These are phyloP conservation scores for Theristicus caerulescens DNA, from an alignment of 2,113 vertebrate species.

Conservation along the genomic window DNA sequence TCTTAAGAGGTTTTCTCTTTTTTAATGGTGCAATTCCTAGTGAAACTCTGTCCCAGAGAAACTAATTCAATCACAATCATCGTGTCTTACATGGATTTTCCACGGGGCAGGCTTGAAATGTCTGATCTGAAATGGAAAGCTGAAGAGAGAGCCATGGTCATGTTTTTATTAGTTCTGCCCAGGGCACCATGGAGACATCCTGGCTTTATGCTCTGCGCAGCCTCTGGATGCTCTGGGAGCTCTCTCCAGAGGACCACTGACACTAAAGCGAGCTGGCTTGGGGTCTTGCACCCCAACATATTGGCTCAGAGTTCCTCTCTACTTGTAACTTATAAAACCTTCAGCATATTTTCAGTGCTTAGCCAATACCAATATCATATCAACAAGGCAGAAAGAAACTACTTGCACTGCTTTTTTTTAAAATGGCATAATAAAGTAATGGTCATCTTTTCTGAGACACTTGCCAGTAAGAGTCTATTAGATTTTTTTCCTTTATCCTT, in stretches of 20 bases:
- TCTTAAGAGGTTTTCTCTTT: neutral
- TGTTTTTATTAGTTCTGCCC: neutral
- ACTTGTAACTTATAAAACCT: neutral
- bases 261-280: neutral
- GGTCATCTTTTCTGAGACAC: neutral
- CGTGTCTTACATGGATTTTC: neutral
- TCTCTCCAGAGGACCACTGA: neutral
- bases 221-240: neutral
- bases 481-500: neutral
- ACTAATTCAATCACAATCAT: neutral
- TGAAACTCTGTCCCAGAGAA: neutral
- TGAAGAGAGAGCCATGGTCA: neutral
- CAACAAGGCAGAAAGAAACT: neutral
- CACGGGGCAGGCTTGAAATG: neutral
- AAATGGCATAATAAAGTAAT: neutral
- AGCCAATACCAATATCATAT: neutral
- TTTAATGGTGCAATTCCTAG: neutral
- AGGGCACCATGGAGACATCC: neutral
- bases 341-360: neutral
- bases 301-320: neutral
- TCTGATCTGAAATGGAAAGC: neutral
- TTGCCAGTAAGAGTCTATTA: neutral
- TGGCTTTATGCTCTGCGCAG: accelerated
- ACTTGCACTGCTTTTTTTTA: neutral
- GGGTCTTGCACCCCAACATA: neutral